Percentiles rank a stretch among this genome's conserved stretches.
Evolutionary conservation across 2,888 invertebrate species (phyloP).

Genomic region (Agonopterix heracliana): DNA sequence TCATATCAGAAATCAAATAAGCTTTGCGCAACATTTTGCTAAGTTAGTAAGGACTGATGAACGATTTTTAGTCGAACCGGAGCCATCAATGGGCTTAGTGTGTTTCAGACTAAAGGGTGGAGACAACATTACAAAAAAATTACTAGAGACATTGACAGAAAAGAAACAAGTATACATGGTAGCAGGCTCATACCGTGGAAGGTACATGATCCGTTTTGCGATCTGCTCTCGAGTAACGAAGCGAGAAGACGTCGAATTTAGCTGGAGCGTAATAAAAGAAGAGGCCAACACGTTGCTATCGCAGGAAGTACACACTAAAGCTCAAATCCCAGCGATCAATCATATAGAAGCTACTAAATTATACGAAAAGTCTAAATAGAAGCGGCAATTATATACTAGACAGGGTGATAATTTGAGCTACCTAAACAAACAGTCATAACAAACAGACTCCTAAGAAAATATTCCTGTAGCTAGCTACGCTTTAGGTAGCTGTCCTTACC

Average conservation of each 20-base stretch:
- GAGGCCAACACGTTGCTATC: constrained; percentile 61
- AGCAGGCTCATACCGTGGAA: constrained; percentile 81
- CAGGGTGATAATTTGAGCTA: too few species aligned
- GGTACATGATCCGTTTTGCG: constrained; percentile 86
- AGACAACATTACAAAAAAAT: constrained; percentile 80
- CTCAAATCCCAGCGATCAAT: constrained; percentile 46
- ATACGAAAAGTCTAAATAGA: constrained; percentile 57
- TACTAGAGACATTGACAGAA: constrained; percentile 83
- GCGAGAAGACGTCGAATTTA: constrained; percentile 83
- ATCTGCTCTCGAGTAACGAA: constrained; percentile 85
- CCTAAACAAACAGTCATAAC: too few species aligned
- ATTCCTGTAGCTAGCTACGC: too few species aligned
- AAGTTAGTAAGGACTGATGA: constrained; percentile 80
- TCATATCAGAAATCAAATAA: constrained; percentile 84
- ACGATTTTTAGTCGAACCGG: constrained; percentile 86
- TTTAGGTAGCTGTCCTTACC: too few species aligned
- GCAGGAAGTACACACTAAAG: constrained; percentile 39
- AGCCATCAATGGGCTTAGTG: constrained; percentile 87
- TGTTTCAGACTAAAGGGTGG: constrained; percentile 91
- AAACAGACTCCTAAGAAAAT: too few species aligned
- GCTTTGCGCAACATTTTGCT: constrained; percentile 87
- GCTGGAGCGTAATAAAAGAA: constrained; percentile 80
- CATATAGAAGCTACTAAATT: constrained; percentile 42
- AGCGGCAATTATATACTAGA: too few species aligned
- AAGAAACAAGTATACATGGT: constrained; percentile 89